phyloP scores from a whole-genome alignment of 2,797 vertebrate genomes.

The Gambelia wislizenii region DNA sequence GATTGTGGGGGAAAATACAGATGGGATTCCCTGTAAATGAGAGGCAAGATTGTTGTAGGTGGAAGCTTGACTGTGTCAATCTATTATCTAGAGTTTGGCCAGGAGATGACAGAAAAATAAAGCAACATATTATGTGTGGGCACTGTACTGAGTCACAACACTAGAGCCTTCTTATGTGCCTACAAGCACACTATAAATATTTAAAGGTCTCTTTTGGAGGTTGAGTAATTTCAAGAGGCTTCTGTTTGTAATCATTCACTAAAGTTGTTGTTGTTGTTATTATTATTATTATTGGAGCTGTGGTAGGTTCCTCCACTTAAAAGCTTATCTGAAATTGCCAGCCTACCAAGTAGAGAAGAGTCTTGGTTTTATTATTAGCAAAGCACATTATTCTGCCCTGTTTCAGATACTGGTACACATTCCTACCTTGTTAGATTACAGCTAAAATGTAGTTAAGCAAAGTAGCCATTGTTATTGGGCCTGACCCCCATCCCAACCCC shows the following conservation, averaged over 20 bases:
- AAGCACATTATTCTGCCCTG: background rate
- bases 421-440: background rate
- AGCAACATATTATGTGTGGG: background rate
- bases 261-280: conserved; percentile 55
- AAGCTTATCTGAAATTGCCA: conserved; percentile 19
- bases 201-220: conserved; percentile 60
- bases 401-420: background rate
- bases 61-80: background rate
- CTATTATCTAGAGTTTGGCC: conserved; percentile 15
- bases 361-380: background rate
- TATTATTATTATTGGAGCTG: conserved; percentile 38
- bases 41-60: conserved; percentile 20
- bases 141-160: background rate
- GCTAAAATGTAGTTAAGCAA: background rate
- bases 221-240: conserved; percentile 67
- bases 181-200: conserved; percentile 68
- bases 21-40: conserved; percentile 31
- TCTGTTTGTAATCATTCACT: conserved; percentile 68
- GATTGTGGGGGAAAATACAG: background rate
- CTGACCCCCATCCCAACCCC: too few species aligned
- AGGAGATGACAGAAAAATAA: background rate
- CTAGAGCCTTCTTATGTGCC: conserved; percentile 43
- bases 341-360: background rate
- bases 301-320: conserved; percentile 54
- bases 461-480: background rate